These are phyloP conservation scores for Heteromormyrus szaboi DNA, from an alignment of 2,797 vertebrate genomes.

Conservation along the genomic window DNA sequence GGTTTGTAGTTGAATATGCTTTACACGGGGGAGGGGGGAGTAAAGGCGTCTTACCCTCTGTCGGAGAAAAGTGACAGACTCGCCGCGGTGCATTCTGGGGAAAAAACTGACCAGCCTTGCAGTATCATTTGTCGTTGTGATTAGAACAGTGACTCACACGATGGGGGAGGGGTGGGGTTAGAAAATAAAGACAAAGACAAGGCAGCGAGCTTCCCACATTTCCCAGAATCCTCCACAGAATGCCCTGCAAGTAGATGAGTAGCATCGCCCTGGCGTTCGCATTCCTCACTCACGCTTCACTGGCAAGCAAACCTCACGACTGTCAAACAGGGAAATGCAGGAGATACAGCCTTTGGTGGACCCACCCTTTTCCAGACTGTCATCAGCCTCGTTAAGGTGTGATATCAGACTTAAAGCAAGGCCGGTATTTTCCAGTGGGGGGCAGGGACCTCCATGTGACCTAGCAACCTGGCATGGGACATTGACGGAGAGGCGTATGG, in stretches of 20 bases:
- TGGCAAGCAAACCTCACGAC: neutral
- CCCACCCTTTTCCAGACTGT: neutral
- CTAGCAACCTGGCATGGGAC: neutral
- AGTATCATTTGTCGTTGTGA: neutral
- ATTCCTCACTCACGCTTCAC: neutral
- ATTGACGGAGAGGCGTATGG: neutral
- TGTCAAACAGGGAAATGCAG: neutral
- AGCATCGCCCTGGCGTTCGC: neutral
- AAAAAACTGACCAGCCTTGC: neutral
- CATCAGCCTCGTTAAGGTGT: neutral
- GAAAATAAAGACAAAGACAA: neutral
- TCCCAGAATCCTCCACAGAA: neutral
- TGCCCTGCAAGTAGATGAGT: neutral
- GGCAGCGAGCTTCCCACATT: neutral
- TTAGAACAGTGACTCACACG: neutral
- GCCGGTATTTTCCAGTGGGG: neutral
- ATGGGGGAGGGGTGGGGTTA: neutral
- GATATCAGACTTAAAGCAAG: neutral
- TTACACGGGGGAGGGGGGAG: too few species aligned
- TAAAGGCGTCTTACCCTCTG: neutral
- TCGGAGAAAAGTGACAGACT: neutral
- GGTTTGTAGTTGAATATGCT: neutral
- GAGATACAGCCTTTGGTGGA: neutral
- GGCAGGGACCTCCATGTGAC: neutral
- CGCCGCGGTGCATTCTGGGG: neutral